Evolutionary conservation across 1,140 invertebrate species (phyloP).

Genomic region (Orchesella cincta): DNA sequence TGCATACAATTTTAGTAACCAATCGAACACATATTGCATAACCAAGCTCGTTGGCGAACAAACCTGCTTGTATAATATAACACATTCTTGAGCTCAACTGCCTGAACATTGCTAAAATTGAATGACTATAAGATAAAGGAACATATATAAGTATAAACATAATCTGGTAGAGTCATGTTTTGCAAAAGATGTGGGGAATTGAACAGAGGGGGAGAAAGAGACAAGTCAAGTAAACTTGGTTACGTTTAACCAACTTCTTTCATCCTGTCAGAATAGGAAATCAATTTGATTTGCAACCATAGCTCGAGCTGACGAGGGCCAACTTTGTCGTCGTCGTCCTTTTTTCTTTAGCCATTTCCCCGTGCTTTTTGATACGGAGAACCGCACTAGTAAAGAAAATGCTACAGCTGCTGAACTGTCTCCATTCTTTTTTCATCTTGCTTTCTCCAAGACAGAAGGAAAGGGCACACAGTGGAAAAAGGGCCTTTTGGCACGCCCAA

Average conservation of each 20-base stretch:
- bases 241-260: slow-evolving; percentile 12
- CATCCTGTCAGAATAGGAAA: slow-evolving; percentile 18
- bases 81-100: too few species aligned
- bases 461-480: not conserved
- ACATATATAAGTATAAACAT: too few species aligned
- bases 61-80: too few species aligned
- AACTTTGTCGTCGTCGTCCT: not conserved
- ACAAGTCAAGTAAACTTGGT: slow-evolving; percentile 15
- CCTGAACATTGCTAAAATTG: too few species aligned
- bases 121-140: too few species aligned
- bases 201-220: not conserved
- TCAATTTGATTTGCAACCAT: slow-evolving; percentile 19
- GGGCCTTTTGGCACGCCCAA: not conserved
- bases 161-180: not conserved
- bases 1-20: too few species aligned
- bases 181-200: not conserved
- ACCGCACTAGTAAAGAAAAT: not conserved
- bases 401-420: not conserved
- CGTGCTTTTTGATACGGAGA: not conserved
- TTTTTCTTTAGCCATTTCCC: not conserved
- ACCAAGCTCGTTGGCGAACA: too few species aligned
- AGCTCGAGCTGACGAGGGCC: not conserved
- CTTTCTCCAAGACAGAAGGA: not conserved
- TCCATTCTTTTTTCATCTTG: not conserved
- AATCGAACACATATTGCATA: too few species aligned